Conservation (phyloP, 1,140 invertebrate genomes). For the Cephus cinctus region DNA sequence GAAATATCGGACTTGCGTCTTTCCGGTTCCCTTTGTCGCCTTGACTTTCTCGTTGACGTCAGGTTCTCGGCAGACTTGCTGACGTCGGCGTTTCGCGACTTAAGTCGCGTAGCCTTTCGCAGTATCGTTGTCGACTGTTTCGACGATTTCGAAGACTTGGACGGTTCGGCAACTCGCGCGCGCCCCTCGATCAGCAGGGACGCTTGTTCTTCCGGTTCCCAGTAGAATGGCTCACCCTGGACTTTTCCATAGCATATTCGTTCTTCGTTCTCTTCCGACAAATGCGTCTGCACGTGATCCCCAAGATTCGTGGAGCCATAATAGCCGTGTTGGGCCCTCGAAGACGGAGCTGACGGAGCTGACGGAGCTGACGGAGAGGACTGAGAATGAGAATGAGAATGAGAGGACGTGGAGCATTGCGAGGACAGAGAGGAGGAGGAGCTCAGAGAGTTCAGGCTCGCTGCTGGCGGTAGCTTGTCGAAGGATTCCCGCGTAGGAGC, state of each 20-base stretch:
- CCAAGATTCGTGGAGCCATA: slow-evolving; percentile 28
- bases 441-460: no score
- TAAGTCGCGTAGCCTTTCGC: slow-evolving; percentile 38
- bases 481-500: slow-evolving; percentile 21
- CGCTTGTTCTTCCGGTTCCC: neutral
- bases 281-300: slow-evolving; percentile 7
- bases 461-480: slow-evolving; percentile 26
- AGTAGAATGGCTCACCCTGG: neutral
- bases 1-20: slow-evolving; percentile 48
- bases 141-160: slow-evolving; percentile 9
- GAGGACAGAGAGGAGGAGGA: no score
- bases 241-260: neutral
- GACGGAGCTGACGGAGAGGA: no score
- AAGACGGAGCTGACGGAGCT: no score
- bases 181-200: neutral
- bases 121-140: slow-evolving; percentile 28
- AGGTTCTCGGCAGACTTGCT: slow-evolving; percentile 46
- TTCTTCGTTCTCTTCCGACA: slow-evolving; percentile 13
- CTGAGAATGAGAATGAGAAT: no score
- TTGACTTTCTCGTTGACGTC: slow-evolving; percentile 25
- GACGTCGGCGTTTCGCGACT: slow-evolving; percentile 37
- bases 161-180: neutral
- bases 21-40: slow-evolving; percentile 38
- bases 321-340: no score
- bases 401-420: no score